Conservation (phyloP, 37 sponge, comb jelly and placozoan genomes). For the Oscarella lobularis region DNA sequence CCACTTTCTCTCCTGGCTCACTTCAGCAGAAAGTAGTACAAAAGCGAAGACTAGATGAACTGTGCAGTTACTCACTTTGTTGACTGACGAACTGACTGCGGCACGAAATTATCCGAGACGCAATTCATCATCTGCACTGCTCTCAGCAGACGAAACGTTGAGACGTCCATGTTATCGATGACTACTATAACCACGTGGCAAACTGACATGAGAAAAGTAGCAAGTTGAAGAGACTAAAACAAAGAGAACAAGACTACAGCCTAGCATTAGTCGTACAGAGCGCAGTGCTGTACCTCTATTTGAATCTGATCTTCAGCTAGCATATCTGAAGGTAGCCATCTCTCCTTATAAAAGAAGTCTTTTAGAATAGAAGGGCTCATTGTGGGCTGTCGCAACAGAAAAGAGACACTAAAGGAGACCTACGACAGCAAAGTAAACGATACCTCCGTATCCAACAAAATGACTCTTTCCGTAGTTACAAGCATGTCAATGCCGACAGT, state of each 20-base stretch:
- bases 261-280: neutral
- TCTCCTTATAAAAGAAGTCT: neutral
- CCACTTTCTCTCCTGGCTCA: too few species aligned
- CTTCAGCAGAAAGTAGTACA: too few species aligned
- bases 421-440: neutral
- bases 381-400: neutral
- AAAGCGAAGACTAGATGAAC: too few species aligned
- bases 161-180: neutral
- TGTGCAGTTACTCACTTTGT: too few species aligned
- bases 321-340: neutral
- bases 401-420: neutral
- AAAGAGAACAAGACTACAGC: neutral
- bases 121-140: neutral
- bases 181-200: constrained; percentile 3
- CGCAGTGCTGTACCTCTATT: neutral
- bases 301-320: neutral
- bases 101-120: too few species aligned
- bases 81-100: too few species aligned
- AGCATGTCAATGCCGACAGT: constrained; percentile 64
- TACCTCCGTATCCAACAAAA: constrained; percentile 59
- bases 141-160: neutral
- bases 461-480: constrained; percentile 57
- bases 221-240: constrained; percentile 43
- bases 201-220: constrained; percentile 50
- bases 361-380: neutral